Percentiles rank a stretch among this genome's conserved stretches.
Conservation (phyloP, 2,888 invertebrate species). For the Sialis fuliginosa region DNA sequence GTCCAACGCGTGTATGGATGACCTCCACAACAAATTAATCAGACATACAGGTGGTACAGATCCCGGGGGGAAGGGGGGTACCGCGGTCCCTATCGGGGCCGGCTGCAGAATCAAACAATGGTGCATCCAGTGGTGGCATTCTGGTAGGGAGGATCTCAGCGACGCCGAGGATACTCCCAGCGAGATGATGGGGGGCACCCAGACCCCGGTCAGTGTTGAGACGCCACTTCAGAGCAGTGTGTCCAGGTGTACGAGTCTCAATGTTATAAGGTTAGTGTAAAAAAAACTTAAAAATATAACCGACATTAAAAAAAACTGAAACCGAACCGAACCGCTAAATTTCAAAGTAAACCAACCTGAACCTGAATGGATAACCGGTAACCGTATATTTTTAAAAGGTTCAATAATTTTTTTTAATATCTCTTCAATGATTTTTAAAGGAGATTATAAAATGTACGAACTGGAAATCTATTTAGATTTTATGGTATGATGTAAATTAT, state of each 20-base stretch:
- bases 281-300: too few relatives aligned
- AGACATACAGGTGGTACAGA: constrained; percentile 18
- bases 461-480: too few relatives aligned
- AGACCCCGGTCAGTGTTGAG: constrained; percentile 68
- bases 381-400: too few relatives aligned
- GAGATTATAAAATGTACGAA: too few relatives aligned
- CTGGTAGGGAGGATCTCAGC: constrained; percentile 65
- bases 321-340: too few relatives aligned
- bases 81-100: constrained; percentile 8
- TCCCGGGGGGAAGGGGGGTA: constrained; percentile 21
- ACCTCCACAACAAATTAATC: neutral
- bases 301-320: too few relatives aligned
- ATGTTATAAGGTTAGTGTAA: constrained; percentile 60
- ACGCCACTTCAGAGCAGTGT: constrained; percentile 76
- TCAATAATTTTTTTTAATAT: neutral
- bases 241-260: constrained; percentile 70
- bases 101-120: constrained; percentile 37
- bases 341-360: too few relatives aligned
- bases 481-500: too few relatives aligned
- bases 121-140: constrained; percentile 86
- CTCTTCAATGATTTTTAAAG: too few relatives aligned
- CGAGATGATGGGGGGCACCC: constrained; percentile 48
- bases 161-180: constrained; percentile 66
- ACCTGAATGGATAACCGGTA: too few relatives aligned
- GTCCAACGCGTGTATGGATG: constrained; percentile 40